Base-by-base conservation (phyloP, 2,888 invertebrate species). In the Odontomyia ornata region DNA sequence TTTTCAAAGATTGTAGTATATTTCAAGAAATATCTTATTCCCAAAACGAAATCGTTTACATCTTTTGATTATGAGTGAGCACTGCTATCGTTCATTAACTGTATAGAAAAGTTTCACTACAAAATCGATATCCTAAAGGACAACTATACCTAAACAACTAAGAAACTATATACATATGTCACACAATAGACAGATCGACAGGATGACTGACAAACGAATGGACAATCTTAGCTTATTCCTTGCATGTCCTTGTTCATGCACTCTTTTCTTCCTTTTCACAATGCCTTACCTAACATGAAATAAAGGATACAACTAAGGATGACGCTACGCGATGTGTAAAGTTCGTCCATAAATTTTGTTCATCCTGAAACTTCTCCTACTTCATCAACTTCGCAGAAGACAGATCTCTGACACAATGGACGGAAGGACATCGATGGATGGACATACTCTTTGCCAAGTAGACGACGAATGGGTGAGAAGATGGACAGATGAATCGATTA, bases 401-500 rank as follows among this genome's bases (percentile, higher is more conserved):
- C 76, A 76, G 30, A 28, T 69, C 69, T 69, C 69, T 60, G 62
- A 62, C 46, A 60, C 57, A 60, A 62, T 18, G 46, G 57, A 76
- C 28, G 67, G 76, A 76, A 65, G 76, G 62, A 64, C 67, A 56
- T 65, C 52, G 67, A 57, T 67, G 15, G 76, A 76, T 65, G 65
- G 76, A 76, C 67, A 62, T 28, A 27, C 43, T 36, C 25, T 36
- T n/a, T n/a, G n/a, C n/a, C 60, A 60, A 25, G 15, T 43, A 62
- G 43, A 75, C 60, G 9, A 71, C 62, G 76, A 76, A 67, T 72
- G 72, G 76, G 76, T 78, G 72, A 21, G 72, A 57, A 72, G 78
- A 71, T 78, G 76, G 77, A 78, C 76, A 76, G 78, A 77, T 78
- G 76, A 77, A 77, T 78, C 76, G 78, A 78, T 77, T 75, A 76